Percentiles rank a stretch among this genome's conserved stretches.
These are phyloP conservation scores for Eunapius fragilis DNA, from an alignment of 37 sponge, comb jelly and placozoan genomes.

Conservation along the genomic window DNA sequence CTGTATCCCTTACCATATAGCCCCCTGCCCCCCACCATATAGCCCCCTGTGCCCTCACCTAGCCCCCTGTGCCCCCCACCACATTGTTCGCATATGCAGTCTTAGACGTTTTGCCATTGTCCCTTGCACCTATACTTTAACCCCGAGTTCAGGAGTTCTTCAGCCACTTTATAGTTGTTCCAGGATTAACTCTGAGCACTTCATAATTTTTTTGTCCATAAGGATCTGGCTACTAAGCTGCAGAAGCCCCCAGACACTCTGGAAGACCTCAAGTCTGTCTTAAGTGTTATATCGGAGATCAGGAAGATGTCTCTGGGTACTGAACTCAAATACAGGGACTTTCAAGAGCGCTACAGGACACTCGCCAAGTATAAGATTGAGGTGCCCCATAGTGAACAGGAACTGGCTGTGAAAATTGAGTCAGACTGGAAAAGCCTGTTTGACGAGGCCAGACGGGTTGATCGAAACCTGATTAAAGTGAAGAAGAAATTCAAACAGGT, in stretches of 20 bases:
- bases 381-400: constrained; percentile 72
- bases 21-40: too few species aligned
- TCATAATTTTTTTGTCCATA: constrained; percentile 7
- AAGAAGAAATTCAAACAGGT: constrained; percentile 97
- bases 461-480: constrained; percentile 87
- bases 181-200: too few species aligned
- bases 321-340: constrained; percentile 85
- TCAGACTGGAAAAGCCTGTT: constrained; percentile 77
- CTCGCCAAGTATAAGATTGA: constrained; percentile 84
- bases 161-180: too few species aligned
- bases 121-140: too few species aligned
- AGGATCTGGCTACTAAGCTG: constrained; percentile 76
- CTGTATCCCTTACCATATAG: too few species aligned
- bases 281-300: constrained; percentile 91
- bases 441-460: constrained; percentile 67
- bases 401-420: constrained; percentile 41
- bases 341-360: constrained; percentile 94
- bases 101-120: too few species aligned
- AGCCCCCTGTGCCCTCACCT: too few species aligned
- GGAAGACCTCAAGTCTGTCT: constrained; percentile 95
- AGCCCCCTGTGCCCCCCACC: too few species aligned
- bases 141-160: too few species aligned
- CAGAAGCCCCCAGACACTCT: constrained; percentile 80
- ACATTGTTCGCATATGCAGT: too few species aligned
- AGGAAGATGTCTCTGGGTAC: constrained; percentile 90